Evolutionary conservation across 2,113 vertebrate species (phyloP), one percentile per base, ranked within the genome.

Genomic region (Mus musculus): DNA sequence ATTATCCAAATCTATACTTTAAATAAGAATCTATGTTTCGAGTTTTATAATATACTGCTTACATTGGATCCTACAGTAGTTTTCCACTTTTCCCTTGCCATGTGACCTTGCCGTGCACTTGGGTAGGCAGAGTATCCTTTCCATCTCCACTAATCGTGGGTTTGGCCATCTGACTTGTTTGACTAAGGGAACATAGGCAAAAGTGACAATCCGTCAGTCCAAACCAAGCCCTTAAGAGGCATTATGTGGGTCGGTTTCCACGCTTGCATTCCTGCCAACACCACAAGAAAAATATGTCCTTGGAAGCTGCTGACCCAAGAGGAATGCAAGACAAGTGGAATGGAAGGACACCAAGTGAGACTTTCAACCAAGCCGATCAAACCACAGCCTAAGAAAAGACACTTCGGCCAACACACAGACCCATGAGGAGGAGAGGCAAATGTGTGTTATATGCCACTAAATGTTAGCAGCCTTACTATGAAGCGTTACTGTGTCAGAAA

Each of bases 231-330:
- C 88, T 81, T 87, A 61, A 88, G 82, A 94, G 65, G 46, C 22
- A 75, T 59, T 59, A 9, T 59, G 10, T 75, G 75, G 81, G 13
- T 90, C 82, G 49, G 39, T 36, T 77, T 61, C 81, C 61, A 76
- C 4, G 24, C 75, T 88, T 67, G 13, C 26, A 49, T 88, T 49
- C 69, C 89, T 91, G 76, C 39, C 63, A 42, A 61, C 88, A 36
- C 76, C 92, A 84, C 84, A 84, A 88, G 82, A 91, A 94, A 96
- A 94, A 91, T 39, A 84, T 76, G 76, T 52, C 59, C 61, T 88
- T 81, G 59, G 82, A 88, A 88, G 84, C 76, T 94, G 76, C 92
- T 91, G 84, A 88, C 77, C 76, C 84, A 61, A 52, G 49, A 91
- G 59, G 81, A 96, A 88, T 71, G 76, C 59, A 88, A 81, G 67